Evolutionary conservation across 2,797 vertebrate genomes (phyloP).

Genomic region (Enteromius thamalakanensis): DNA sequence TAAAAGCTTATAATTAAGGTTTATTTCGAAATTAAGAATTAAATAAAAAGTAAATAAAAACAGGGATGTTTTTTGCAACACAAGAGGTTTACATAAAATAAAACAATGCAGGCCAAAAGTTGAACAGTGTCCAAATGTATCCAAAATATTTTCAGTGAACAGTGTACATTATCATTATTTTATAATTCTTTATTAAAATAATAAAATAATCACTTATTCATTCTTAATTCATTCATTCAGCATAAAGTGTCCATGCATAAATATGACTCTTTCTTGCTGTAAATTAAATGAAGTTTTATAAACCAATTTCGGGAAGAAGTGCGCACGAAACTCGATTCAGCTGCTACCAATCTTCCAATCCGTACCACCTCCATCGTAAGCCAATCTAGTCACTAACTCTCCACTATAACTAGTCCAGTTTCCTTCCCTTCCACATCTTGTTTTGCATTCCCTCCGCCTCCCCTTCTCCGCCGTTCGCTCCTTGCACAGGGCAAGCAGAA

Average conservation of each 20-base stretch:
- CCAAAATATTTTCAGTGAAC: not conserved
- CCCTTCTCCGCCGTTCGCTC: too few species aligned
- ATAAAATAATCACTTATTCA: not conserved
- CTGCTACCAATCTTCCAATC: too few species aligned
- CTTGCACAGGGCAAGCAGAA: too few species aligned
- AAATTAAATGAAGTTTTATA: not conserved
- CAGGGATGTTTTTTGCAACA: not conserved
- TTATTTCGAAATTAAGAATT: not conserved
- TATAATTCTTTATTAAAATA: not conserved
- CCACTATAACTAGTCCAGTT: too few species aligned
- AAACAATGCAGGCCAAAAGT: not conserved
- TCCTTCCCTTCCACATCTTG: too few species aligned
- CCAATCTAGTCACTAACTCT: not conserved
- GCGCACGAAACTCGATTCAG: too few species aligned
- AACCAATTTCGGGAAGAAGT: too few species aligned
- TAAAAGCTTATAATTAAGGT: not conserved
- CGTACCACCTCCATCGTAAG: too few species aligned
- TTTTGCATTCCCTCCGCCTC: too few species aligned
- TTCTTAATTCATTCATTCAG: not conserved
- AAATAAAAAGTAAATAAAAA: not conserved
- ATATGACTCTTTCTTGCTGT: not conserved
- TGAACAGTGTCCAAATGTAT: not conserved
- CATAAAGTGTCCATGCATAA: not conserved
- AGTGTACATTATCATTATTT: not conserved
- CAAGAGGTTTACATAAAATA: not conserved